Evolutionary conservation across 2,797 vertebrate species (phyloP), one percentile per base, ranked within the genome.

Genomic region (Phoeniculus purpureus): DNA sequence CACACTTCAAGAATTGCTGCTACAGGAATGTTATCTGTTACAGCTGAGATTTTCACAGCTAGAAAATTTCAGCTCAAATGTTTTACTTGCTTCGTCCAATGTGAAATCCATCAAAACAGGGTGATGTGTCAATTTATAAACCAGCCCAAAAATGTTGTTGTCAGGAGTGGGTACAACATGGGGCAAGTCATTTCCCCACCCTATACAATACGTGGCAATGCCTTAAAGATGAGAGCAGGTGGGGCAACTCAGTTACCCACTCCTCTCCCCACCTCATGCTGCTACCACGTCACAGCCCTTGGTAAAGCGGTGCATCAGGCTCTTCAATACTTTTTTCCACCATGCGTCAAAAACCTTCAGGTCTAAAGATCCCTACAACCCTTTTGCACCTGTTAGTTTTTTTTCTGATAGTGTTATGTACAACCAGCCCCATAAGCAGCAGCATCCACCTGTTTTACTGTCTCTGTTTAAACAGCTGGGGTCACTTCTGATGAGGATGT

Each of bases 351-450:
- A 92, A 52, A 47, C 51, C 5, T 64, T 85, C 50, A 60, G 22
- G 15, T 64, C 25, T 80, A n/a, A 76, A 79, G 43, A 37, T 18
- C 10, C 60, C 70, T 86, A 12, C 52, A 51, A 27, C 2, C 3
- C 3, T 1, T 81, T 85, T 73, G 11, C 40, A 52, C 10, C 15
- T n/a, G 7, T 56, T 50, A 9, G 45, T 5, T 3, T 62, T 73
- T 75, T 80, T 83, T 16, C 23, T 71, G 29, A 25, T 0, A 4
- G 16, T 45, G 27, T 45, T n/a, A 6, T 15, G 5, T 26, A 31
- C 0, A 0, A 34, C 7, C 48, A 71, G 19, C 14, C 15, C 4
- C 0, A 0, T 11, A 25, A 68, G 31, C 31, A 70, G 20, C 50
- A 59, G 25, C 25, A 48, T 7, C 4, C 27, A n/a, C 25, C 3